Conservation (phyloP, 2,888 invertebrate genomes). For the Petrolisthes manimaculis region DNA sequence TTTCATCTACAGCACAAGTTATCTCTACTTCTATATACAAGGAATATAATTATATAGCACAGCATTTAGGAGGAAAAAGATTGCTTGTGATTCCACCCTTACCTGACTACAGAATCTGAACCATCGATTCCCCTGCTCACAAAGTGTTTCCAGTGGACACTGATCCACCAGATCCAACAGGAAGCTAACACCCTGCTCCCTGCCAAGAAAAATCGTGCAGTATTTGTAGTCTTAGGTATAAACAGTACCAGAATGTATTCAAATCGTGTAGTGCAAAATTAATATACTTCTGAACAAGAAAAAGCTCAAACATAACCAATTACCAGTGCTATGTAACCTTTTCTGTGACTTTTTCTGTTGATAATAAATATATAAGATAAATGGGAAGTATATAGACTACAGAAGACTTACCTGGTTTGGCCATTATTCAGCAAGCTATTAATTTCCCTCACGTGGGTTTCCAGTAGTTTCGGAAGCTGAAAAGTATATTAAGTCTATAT, state of each 20-base stretch:
- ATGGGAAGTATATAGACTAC: too few relatives aligned
- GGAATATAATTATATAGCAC: background rate
- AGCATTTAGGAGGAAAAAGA: background rate
- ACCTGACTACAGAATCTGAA: slow-evolving; percentile 25
- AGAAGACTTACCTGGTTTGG: background rate
- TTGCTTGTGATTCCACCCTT: background rate
- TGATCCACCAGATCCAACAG: slow-evolving; percentile 20
- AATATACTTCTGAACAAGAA: too few relatives aligned
- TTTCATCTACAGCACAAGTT: too few relatives aligned
- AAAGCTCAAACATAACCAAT: too few relatives aligned
- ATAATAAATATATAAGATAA: too few relatives aligned
- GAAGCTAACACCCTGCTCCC: slow-evolving; percentile 14
- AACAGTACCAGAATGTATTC: too few relatives aligned
- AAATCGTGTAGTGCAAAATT: too few relatives aligned
- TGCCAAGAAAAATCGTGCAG: background rate
- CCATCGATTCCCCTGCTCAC: slow-evolving; percentile 11
- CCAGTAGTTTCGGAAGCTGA: background rate
- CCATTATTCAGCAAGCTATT: background rate
- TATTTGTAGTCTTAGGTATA: background rate
- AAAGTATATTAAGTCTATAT: background rate
- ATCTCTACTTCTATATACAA: background rate
- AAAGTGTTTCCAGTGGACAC: background rate
- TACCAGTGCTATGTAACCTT: too few relatives aligned
- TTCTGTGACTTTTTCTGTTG: too few relatives aligned
- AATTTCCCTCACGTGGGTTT: background rate